Evolutionary conservation across 2,888 invertebrate genomes (phyloP).

Genomic region (Eupithecia tripunctaria): DNA sequence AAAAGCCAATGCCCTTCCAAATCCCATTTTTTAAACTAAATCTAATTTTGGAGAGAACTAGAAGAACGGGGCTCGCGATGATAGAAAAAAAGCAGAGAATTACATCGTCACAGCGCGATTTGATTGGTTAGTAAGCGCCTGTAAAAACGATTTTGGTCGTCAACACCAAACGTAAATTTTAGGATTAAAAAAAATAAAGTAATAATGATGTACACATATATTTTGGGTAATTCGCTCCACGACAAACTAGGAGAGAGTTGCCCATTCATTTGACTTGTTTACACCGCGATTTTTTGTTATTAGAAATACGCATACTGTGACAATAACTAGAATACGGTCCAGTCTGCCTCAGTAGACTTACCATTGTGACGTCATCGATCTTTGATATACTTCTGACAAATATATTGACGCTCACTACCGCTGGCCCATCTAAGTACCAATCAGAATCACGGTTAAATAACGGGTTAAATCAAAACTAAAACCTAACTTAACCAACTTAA

Average conservation of each 20-base stretch:
- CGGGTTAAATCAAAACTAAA: constrained; percentile 63
- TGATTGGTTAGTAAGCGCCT: constrained; percentile 51
- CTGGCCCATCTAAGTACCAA: constrained; percentile 93
- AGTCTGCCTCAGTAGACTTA: constrained; percentile 88
- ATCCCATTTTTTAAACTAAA: constrained; percentile 48
- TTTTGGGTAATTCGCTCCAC: constrained; percentile 75
- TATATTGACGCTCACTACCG: constrained; percentile 98
- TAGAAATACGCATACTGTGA: constrained; percentile 64
- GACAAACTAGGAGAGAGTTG: constrained; percentile 70
- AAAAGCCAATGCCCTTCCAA: constrained; percentile 61
- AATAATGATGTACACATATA: constrained; percentile 61
- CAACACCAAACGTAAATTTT: constrained; percentile 74
- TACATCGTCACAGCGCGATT: constrained; percentile 47
- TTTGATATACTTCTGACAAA: constrained; percentile 99
- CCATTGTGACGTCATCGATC: constrained; percentile 99
- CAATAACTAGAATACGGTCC: constrained; percentile 72
- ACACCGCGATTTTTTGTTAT: constrained; percentile 55
- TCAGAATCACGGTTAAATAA: constrained; percentile 78
- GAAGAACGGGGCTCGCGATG: constrained; percentile 29
- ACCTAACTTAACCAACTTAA: constrained; percentile 62
- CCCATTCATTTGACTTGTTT: constrained; percentile 84
- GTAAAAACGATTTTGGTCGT: constrained; percentile 85
- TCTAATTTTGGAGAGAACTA: constrained; percentile 32
- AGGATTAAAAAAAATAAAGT: constrained; percentile 64
- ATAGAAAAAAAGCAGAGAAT: constrained; percentile 49